Evolutionary conservation across 2,888 invertebrate species (phyloP).

Genomic region (Octonoba sinensis): DNA sequence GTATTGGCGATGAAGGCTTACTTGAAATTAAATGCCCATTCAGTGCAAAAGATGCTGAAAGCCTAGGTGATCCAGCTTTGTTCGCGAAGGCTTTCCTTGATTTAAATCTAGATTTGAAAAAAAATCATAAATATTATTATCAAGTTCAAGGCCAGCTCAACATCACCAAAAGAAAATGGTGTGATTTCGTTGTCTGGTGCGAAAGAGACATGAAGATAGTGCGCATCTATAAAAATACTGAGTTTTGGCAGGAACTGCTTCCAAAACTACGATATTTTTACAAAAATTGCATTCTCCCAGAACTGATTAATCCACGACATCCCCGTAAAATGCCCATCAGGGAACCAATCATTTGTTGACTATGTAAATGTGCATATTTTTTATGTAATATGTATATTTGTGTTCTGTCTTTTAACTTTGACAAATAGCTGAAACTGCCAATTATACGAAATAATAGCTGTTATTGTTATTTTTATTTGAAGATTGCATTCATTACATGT

Average conservation of each 20-base stretch:
- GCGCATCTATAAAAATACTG: neutral
- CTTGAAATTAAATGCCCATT: constrained; percentile 29
- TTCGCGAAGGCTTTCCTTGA: neutral
- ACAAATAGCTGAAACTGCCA: no score
- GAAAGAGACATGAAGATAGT: neutral
- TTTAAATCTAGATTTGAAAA: neutral
- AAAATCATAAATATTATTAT: neutral
- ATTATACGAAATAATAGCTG: no score
- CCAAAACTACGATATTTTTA: no score
- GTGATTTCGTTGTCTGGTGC: constrained; percentile 1
- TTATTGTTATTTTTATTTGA: no score
- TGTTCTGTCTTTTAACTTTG: no score
- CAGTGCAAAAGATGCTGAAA: neutral
- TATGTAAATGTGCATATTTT: no score
- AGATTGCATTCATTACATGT: no score
- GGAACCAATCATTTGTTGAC: no score
- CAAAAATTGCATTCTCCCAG: neutral
- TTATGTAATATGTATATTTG: no score
- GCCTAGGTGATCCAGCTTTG: neutral
- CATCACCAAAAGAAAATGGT: neutral
- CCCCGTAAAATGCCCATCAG: neutral
- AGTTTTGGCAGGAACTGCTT: neutral
- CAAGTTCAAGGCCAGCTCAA: constrained; percentile 3
- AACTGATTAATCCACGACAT: neutral
- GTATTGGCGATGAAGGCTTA: constrained; percentile 12